Conservation (phyloP, 2,797 vertebrate genomes). For the Tiaroga cobitis region DNA sequence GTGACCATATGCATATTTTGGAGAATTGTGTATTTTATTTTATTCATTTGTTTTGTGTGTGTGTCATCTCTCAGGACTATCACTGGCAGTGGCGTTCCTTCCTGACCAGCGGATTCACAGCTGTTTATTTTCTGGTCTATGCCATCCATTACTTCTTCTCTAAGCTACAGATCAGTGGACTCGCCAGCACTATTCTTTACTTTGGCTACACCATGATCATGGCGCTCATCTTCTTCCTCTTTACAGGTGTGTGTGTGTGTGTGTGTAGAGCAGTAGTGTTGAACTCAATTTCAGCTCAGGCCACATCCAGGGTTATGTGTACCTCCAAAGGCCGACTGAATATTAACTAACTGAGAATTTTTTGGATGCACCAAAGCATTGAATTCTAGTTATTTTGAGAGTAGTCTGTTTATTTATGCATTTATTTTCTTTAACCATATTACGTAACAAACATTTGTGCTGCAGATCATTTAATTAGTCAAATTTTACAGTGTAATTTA, state of each 20-base stretch:
- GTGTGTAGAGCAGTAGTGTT: slow-evolving; percentile 36
- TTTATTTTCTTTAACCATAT: too few relatives aligned
- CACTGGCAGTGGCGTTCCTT: slow-evolving; percentile 98
- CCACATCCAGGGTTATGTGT: background rate
- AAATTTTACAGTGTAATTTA: too few relatives aligned
- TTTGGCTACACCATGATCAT: slow-evolving; percentile 96
- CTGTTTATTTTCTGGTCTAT: slow-evolving; percentile 91
- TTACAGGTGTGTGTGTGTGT: slow-evolving; percentile 82
- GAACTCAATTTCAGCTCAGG: background rate
- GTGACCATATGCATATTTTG: background rate
- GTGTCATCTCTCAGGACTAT: slow-evolving; percentile 82
- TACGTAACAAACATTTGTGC: too few relatives aligned
- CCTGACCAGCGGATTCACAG: slow-evolving; percentile 94
- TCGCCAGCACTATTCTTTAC: slow-evolving; percentile 93
- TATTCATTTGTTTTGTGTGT: slow-evolving; percentile 4
- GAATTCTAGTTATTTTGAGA: too few relatives aligned
- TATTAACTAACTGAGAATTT: background rate
- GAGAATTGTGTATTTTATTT: background rate
- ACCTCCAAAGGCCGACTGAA: background rate
- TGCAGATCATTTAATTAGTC: too few relatives aligned
- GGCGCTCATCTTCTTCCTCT: slow-evolving; percentile 95
- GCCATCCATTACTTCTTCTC: slow-evolving; percentile 95
- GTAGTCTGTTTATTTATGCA: too few relatives aligned
- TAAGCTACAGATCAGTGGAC: slow-evolving; percentile 92
- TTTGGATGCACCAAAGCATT: too few relatives aligned